Base-by-base conservation (phyloP, 1,140 invertebrate genomes). In the Nixonia krombeini region DNA sequence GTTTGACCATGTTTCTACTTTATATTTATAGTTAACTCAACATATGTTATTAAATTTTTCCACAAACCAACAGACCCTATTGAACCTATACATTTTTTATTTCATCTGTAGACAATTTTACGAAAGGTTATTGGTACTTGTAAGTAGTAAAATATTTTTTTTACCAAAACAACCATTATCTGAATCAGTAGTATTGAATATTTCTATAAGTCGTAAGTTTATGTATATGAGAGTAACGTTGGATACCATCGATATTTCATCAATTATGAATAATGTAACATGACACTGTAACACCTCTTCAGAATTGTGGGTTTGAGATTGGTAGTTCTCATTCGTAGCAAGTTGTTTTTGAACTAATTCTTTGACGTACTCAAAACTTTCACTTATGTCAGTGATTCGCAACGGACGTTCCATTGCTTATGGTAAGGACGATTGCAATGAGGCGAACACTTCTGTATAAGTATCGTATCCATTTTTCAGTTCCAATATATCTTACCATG, bases 171-270 rank as follows among this genome's bases (percentile, higher is more conserved):
- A 77, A 37, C 51, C 73, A 56, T 73, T 41, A 13, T 58, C 26
- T 9, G 6, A 49, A 33, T 70, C 52, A 9, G 9, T 37, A 35
- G 71, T 77, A 49, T 66, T 50, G 58, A 72, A 77, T 67, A 75
- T 77, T 65, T 75, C 68, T 12, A 58, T 52, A 38, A 75, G 40
- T 44, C 75, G 29, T 23, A 75, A 57, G 53, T 74, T 42, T 28
- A 75, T 74, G 26, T 72, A 78, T 47, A 72, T 55, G 40, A 76
- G 61, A n/a, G n/a, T n/a, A n/a, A n/a, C n/a, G n/a, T n/a, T n/a
- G n/a, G n/a, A n/a, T n/a, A n/a, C n/a, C n/a, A 80, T 80, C n/a
- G 74, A 77, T 35, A 78, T 57, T 64, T 80, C 73, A 51, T 77
- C 74, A 21, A 80, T 76, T 18, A 78, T 75, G 26, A 79, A 70